These are phyloP conservation scores for Diaprepes abbreviatus DNA, from an alignment of 2,888 invertebrate species.

Conservation along the genomic window DNA sequence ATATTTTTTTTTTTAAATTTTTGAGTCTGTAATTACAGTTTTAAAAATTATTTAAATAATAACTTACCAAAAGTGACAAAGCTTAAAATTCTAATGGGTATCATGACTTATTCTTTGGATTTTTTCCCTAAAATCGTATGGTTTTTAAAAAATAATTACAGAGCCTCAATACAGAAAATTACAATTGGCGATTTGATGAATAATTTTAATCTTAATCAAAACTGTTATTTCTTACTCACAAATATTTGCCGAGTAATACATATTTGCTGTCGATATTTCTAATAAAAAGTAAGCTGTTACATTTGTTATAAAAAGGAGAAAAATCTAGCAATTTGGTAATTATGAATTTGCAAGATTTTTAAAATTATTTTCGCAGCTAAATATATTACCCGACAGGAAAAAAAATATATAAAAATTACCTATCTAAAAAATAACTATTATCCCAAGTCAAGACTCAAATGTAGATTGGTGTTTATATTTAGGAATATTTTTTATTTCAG, in stretches of 20 bases:
- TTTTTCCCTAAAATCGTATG: too few species aligned
- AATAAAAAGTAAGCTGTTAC: neutral
- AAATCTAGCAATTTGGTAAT: neutral
- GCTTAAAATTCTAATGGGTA: too few species aligned
- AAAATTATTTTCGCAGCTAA: neutral
- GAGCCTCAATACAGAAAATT: too few species aligned
- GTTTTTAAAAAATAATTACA: too few species aligned
- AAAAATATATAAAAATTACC: constrained; percentile 4
- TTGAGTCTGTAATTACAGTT: too few species aligned
- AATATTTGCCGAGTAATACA: constrained; percentile 9
- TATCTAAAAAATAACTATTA: constrained; percentile 13
- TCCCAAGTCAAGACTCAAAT: constrained; percentile 25
- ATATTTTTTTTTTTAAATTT: too few species aligned
- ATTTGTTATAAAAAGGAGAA: neutral
- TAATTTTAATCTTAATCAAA: neutral
- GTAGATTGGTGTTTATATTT: constrained; percentile 27
- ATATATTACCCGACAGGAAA: neutral
- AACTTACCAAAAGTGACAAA: too few species aligned
- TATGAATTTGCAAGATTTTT: neutral
- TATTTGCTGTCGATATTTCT: neutral
- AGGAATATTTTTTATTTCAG: constrained; percentile 37
- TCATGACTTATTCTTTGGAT: too few species aligned
- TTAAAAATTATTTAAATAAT: too few species aligned
- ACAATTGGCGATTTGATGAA: too few species aligned
- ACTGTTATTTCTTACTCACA: constrained; percentile 34